Percentiles rank a stretch among this genome's conserved stretches.
Conservation (phyloP, 2,113 vertebrate species). For the Mungos mungo region DNA sequence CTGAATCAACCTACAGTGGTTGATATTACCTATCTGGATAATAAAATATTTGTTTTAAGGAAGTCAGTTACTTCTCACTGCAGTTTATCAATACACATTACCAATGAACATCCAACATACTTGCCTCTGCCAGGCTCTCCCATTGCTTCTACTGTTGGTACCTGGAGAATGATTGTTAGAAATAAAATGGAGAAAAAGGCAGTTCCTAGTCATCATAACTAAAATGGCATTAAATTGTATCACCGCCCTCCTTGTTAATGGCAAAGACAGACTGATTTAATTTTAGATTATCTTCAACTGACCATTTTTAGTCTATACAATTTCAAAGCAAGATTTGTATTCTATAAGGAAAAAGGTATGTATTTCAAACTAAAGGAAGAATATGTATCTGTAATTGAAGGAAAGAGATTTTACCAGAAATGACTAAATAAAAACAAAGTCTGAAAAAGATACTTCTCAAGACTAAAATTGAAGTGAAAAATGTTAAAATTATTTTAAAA, state of each 20-base stretch:
- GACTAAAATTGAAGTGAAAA: constrained; percentile 42
- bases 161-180: not conserved
- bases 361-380: not conserved
- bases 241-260: not conserved
- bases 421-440: constrained; percentile 46
- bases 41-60: constrained; percentile 41
- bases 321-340: constrained; percentile 53
- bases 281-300: constrained; percentile 33
- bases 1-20: constrained; percentile 24
- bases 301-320: constrained; percentile 1
- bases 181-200: constrained; percentile 57
- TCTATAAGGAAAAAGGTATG: not conserved
- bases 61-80: constrained; percentile 29
- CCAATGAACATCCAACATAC: constrained; percentile 18
- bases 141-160: not conserved
- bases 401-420: constrained; percentile 16
- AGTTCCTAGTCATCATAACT: constrained; percentile 33
- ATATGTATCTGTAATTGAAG: not conserved
- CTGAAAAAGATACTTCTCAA: constrained; percentile 33
- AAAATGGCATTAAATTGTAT: not conserved
- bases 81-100: constrained; percentile 36
- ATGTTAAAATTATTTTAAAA: constrained; percentile 46
- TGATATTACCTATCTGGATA: constrained; percentile 13
- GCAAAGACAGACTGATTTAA: constrained; percentile 52
- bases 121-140: constrained; percentile 18